These are phyloP conservation scores for Takifugu bimaculatus DNA, from an alignment of 2,113 vertebrate genomes.

Conservation along the genomic window DNA sequence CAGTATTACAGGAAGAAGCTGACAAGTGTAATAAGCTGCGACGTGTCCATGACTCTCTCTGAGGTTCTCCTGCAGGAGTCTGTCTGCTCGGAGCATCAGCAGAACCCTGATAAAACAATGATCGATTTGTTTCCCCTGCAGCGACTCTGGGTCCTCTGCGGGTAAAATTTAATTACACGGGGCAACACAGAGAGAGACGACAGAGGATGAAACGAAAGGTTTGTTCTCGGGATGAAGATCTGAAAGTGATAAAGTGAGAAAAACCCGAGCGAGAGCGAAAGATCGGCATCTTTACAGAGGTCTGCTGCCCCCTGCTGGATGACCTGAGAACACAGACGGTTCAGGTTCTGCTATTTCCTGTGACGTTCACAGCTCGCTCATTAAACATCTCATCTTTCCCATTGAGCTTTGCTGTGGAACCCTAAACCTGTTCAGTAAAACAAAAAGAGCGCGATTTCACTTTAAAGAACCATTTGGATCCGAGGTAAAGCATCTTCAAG, in stretches of 20 bases:
- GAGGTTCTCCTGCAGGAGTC: background rate
- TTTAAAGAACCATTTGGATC: too few species aligned
- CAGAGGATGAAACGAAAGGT: slow-evolving; percentile 8
- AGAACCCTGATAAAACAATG: slow-evolving; percentile 51
- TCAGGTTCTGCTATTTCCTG: too few species aligned
- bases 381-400: too few species aligned
- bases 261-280: background rate
- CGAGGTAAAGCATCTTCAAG: too few species aligned
- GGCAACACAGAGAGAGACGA: slow-evolving; percentile 20
- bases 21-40: slow-evolving; percentile 1
- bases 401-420: too few species aligned
- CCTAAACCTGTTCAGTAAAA: too few species aligned
- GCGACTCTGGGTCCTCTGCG: slow-evolving; percentile 53
- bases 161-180: slow-evolving; percentile 57
- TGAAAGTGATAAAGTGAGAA: slow-evolving; percentile 4
- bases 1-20: background rate
- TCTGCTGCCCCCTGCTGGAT: slow-evolving; percentile 44
- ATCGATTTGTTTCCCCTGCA: slow-evolving; percentile 60
- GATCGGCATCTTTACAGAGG: slow-evolving; percentile 49
- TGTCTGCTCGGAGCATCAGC: slow-evolving; percentile 5
- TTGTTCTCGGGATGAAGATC: slow-evolving; percentile 7
- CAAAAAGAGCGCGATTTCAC: too few species aligned
- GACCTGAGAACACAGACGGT: slow-evolving; percentile 1
- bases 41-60: slow-evolving; percentile 4
- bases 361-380: too few species aligned